A percentile compares a stretch with the other conserved stretches of the same genome.
phyloP scores from a whole-genome alignment of 2,113 vertebrate species.

The Chrysemys picta region DNA sequence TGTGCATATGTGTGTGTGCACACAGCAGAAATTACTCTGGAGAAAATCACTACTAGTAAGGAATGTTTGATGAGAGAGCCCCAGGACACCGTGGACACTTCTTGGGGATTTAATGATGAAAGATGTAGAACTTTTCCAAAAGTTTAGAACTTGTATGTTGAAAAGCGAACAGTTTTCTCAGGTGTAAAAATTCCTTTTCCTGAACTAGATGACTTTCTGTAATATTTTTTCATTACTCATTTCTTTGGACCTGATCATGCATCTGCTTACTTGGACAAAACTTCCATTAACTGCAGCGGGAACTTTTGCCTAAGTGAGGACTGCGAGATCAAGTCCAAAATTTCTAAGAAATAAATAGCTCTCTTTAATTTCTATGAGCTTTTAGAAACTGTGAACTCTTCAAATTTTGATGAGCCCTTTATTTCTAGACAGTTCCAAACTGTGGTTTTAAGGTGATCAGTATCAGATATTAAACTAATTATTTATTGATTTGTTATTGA shows the following conservation, averaged over 20 bases:
- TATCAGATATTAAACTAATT: neutral
- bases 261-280: constrained; percentile 43
- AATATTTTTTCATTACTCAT: neutral
- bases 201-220: constrained; percentile 1
- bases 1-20: neutral
- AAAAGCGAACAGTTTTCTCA: neutral
- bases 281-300: neutral
- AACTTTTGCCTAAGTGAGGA: neutral
- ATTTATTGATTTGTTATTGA: neutral
- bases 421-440: neutral
- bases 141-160: neutral
- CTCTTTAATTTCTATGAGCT: neutral
- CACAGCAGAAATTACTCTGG: constrained; percentile 1
- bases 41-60: constrained; percentile 10
- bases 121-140: neutral
- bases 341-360: neutral
- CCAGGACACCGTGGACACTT: neutral
- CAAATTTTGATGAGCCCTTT: neutral
- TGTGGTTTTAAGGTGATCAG: neutral
- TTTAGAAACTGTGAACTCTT: neutral
- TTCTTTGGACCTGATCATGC: neutral
- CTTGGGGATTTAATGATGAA: neutral
- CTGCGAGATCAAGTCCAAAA: neutral
- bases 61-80: constrained; percentile 1
- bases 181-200: constrained; percentile 5